phyloP scores from a whole-genome alignment of 2,797 vertebrate species.

The Enoplosus armatus region DNA sequence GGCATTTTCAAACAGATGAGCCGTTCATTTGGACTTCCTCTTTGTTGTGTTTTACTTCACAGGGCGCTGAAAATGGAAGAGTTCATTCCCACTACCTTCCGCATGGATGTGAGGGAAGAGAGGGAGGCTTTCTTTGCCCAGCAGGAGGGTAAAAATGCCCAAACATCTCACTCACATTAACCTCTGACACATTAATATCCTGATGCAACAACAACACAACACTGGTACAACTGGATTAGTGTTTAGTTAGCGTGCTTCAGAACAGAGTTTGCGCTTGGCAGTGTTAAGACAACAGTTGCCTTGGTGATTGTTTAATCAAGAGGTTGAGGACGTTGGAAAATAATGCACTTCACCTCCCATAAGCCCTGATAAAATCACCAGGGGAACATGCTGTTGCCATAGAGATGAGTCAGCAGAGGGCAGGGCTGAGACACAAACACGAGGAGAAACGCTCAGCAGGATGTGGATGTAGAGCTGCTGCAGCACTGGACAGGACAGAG shows the following conservation, averaged over 20 bases:
- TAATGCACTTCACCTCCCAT: slow-evolving; percentile 76
- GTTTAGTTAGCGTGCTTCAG: slow-evolving; percentile 12
- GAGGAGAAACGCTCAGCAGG: slow-evolving; percentile 5
- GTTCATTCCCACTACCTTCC: slow-evolving; percentile 91
- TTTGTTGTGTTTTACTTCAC: slow-evolving; percentile 13
- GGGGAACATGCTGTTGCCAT: slow-evolving; percentile 78
- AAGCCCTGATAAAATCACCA: slow-evolving; percentile 78
- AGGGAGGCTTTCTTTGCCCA: slow-evolving; percentile 88
- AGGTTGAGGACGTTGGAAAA: slow-evolving; percentile 70
- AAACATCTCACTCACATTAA: slow-evolving; percentile 7
- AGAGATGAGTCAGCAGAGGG: slow-evolving; percentile 76
- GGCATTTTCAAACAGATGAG: background rate
- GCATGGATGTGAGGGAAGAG: slow-evolving; percentile 89
- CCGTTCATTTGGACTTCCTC: background rate
- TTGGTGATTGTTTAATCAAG: slow-evolving; percentile 71
- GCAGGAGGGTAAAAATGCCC: slow-evolving; percentile 83
- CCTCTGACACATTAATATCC: slow-evolving; percentile 5
- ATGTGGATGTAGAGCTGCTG: slow-evolving; percentile 11
- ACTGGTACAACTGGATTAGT: slow-evolving; percentile 49
- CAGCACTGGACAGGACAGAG: background rate
- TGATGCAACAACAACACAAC: slow-evolving; percentile 13
- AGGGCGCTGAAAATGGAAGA: slow-evolving; percentile 90
- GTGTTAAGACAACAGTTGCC: slow-evolving; percentile 66
- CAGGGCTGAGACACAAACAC: slow-evolving; percentile 72
- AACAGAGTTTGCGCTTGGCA: slow-evolving; percentile 35